Base-by-base conservation (phyloP, 2,113 vertebrate genomes). In the Aleadryas rufinucha region DNA sequence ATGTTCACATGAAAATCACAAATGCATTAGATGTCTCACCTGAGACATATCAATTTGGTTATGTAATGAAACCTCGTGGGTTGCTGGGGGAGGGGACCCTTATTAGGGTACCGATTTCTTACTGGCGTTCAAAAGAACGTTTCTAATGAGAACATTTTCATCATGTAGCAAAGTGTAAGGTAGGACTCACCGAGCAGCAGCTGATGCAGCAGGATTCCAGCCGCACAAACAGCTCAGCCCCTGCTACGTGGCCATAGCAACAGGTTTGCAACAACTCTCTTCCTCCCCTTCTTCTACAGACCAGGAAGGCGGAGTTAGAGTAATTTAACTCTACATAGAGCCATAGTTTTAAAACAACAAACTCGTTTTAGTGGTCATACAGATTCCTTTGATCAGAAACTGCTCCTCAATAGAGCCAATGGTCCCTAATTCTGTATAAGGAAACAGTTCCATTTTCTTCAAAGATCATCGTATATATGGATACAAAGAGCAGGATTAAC, bases 171-270 rank as follows among this genome's bases (percentile, higher is more conserved):
- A 94, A 91, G 72, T 2, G n/a, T 53, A 85, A 92, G 76, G 83
- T 79, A 85, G 68, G 66, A 95, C 96, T 97, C 94, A 96, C 94
- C 91, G 26, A 61, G 63, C 82, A 39, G 79, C 82, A 80, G 94
- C 87, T 90, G 82, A 90, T 93, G 84, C 71, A 79, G 89, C 84
- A 93, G 54, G 90, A 65, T 93, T 53, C 23, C 57, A 59, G 93
- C 65, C 74, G 11, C 83, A 65, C 52, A 27, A 56, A 52, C 93
- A 80, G 83, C 83, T 63, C 91, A 54, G 86, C 35, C 47, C 24
- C 70, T n/a, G 61, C 89, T 71, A 19, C 12, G 96, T 92, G 96
- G 37, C 94, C 95, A 94, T 97, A 93, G 97, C 93, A 97, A 97
- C 96, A 78, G 53, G 59, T 68, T 64, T 42, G 72, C 74, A 93